These are phyloP conservation scores for Brenthis hecate DNA, from an alignment of 2,888 invertebrate genomes.

Conservation along the genomic window DNA sequence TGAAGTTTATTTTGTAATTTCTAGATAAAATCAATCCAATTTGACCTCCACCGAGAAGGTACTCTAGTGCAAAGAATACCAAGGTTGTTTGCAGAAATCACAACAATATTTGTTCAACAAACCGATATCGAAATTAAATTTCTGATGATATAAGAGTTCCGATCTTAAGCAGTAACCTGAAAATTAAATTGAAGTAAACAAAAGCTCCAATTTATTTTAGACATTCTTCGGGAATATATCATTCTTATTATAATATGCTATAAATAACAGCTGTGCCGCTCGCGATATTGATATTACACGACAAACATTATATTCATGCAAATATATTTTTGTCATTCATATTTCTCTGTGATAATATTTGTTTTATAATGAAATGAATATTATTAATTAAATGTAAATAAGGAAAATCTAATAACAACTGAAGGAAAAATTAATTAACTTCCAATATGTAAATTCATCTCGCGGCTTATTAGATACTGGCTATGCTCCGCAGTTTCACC, in stretches of 20 bases:
- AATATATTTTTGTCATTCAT: background rate
- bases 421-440: background rate
- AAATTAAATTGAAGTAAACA: constrained; percentile 24
- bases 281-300: constrained; percentile 14
- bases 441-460: background rate
- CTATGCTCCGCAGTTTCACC: too few relatives aligned
- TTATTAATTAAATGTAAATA: too few relatives aligned
- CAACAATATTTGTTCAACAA: constrained; percentile 28
- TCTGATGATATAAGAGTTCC: constrained; percentile 22
- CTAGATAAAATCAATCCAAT: constrained; percentile 13
- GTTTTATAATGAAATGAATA: too few relatives aligned
- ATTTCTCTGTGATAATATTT: too few relatives aligned
- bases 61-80: constrained; percentile 10
- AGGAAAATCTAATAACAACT: too few relatives aligned
- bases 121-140: constrained; percentile 34
- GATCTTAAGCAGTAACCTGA: constrained; percentile 17
- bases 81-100: constrained; percentile 25
- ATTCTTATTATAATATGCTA: constrained; percentile 12
- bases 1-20: constrained; percentile 16
- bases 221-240: constrained; percentile 20
- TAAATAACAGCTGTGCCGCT: constrained; percentile 16
- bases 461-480: background rate
- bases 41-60: constrained; percentile 7
- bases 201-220: constrained; percentile 17
- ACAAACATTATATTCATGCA: constrained; percentile 9